Base-by-base conservation (phyloP, 2,888 invertebrate genomes). In the Thera britannica region DNA sequence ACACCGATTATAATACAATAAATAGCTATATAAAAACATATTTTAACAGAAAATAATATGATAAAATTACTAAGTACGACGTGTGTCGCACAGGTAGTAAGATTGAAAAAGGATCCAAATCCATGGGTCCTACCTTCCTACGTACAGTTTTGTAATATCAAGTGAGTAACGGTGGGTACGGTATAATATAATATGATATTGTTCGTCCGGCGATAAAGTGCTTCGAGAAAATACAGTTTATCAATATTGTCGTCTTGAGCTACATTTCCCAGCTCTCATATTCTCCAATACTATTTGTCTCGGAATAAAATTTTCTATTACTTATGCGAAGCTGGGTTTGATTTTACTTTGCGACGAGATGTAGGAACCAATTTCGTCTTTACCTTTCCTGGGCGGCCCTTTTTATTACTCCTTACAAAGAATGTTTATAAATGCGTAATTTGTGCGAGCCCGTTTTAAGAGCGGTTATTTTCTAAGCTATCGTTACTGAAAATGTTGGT, bases 371-470 rank as follows among this genome's bases (percentile, higher is more conserved):
- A 61, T 65, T 61, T 62, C 58, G 58, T 49, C 58, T 56, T 58
- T 61, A 61, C 62, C 64, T 67, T 60, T 61, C 66, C 68, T 63
- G 58, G 68, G 67, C 65, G 54, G 35, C 62, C 70, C 52, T 70
- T 69, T 71, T 55, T 70, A 67, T 60, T 66, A 62, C 62, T 56
- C 57, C 61, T 34, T 12, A 56, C 65, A 48, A 67, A 61, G 56
- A 56, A 61, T 68, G 67, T 74, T 72, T 72, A 72, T 68, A 65
- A 74, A 72, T 74, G 65, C 66, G 71, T 72, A 74, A 74, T 74
- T 71, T 74, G 71, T 70, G 71, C 68, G 72, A 70, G 68, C 56
- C 71, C 71, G 68, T 71, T 69, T 68, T 61, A 63, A 61, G 65
- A 67, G 23, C 62, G 69, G 72, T 65, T 58, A 70, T 68, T 70